Percentiles rank a stretch among this genome's conserved stretches.
phyloP scores from a whole-genome alignment of 23 tunicate genomes.

The Ciona savignyi region DNA sequence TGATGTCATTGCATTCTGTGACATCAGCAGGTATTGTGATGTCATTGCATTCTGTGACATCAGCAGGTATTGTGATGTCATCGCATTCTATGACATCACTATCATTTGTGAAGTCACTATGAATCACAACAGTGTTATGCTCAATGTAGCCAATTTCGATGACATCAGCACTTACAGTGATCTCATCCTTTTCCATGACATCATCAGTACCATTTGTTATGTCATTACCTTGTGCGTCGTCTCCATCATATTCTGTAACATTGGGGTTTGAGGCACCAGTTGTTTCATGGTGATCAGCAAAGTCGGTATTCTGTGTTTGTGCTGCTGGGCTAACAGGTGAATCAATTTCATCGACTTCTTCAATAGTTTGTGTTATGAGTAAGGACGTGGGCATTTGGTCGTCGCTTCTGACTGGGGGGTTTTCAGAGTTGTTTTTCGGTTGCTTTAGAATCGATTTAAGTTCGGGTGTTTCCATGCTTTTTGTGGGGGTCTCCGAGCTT shows the following conservation, averaged over 20 bases:
- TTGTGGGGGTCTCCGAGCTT: background rate
- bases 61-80: background rate
- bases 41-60: background rate
- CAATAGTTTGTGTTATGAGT: background rate
- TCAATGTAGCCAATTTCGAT: background rate
- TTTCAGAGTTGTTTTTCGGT: background rate
- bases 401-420: background rate
- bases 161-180: slow-evolving; percentile 8
- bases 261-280: too few species aligned
- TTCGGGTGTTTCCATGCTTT: background rate
- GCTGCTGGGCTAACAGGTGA: background rate
- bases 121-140: background rate
- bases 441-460: background rate
- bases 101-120: background rate
- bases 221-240: background rate
- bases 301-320: background rate
- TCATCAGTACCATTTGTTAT: background rate
- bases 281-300: too few species aligned
- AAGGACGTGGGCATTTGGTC: background rate
- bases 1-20: too few species aligned
- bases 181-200: slow-evolving; percentile 22
- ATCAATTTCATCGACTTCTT: background rate
- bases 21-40: too few species aligned
- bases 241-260: background rate
- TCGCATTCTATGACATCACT: background rate